Percentiles rank a stretch among this genome's conserved stretches.
Evolutionary conservation across 1,140 invertebrate species (phyloP).

Genomic region (Andrena cerasifolii): DNA sequence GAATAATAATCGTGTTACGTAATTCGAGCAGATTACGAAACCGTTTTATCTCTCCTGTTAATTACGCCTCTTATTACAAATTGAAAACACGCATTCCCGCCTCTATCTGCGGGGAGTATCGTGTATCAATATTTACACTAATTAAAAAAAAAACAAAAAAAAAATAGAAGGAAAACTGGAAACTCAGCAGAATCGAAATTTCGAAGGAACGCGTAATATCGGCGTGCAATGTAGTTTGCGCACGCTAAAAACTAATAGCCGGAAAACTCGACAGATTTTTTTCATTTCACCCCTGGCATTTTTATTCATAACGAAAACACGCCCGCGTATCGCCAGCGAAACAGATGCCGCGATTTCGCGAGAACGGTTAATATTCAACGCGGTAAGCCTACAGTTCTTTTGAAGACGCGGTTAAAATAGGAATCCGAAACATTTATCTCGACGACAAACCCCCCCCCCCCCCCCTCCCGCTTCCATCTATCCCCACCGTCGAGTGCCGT

Average conservation of each 20-base stretch:
- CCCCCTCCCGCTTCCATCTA: no score
- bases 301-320: slow-evolving; percentile 50
- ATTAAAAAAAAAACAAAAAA: no score
- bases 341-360: slow-evolving; percentile 32
- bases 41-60: slow-evolving; percentile 31
- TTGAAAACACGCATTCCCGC: slow-evolving; percentile 1
- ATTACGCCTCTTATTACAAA: slow-evolving; percentile 23
- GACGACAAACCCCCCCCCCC: background rate
- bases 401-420: background rate
- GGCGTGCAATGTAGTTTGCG: background rate
- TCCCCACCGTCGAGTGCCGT: no score
- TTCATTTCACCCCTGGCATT: slow-evolving; percentile 25
- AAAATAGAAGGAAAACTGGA: background rate
- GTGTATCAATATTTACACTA: background rate
- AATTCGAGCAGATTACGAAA: slow-evolving; percentile 43
- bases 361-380: background rate
- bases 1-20: slow-evolving; percentile 48
- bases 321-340: slow-evolving; percentile 15
- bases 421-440: background rate
- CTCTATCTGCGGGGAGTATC: no score
- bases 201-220: background rate
- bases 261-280: slow-evolving; percentile 22
- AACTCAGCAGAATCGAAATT: background rate
- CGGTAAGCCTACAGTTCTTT: background rate
- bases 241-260: slow-evolving; percentile 21